Conservation (phyloP, 2,888 invertebrate genomes). For the Sympetrum striolatum region DNA sequence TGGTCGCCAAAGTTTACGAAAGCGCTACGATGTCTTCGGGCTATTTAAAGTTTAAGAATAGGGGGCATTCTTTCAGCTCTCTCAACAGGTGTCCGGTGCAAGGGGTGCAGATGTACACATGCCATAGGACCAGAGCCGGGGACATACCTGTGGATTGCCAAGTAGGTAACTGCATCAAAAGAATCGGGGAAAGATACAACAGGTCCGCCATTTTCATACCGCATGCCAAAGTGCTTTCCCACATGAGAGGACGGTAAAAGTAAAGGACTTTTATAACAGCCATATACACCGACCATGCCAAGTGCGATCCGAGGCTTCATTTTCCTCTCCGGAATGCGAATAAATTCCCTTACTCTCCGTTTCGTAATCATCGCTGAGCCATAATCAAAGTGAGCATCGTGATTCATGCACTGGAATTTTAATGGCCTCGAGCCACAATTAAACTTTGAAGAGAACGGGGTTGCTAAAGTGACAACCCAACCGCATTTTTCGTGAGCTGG, state of each 20-base stretch:
- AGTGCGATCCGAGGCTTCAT: background rate
- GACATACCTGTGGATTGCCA: background rate
- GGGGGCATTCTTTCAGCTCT: background rate
- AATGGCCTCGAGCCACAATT: background rate
- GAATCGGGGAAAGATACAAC: background rate
- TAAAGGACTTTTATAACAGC: too few relatives aligned
- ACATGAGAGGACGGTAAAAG: too few relatives aligned
- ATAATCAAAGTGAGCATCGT: background rate
- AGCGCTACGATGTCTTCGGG: background rate
- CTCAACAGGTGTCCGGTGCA: background rate
- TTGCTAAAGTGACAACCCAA: background rate
- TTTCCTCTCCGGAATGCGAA: background rate
- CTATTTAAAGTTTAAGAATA: background rate
- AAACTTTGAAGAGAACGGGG: background rate
- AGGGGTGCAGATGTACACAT: background rate
- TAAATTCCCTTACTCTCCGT: background rate
- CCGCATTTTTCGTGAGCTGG: too few relatives aligned
- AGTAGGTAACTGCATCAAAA: background rate
- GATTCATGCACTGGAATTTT: background rate
- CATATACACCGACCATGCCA: too few relatives aligned
- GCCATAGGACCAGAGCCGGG: background rate
- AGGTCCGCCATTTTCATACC: background rate
- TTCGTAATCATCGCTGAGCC: background rate
- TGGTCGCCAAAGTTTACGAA: background rate
- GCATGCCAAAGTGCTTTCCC: background rate